Conservation (phyloP, 2,797 vertebrate species). For the Onychomys leucogaster region DNA sequence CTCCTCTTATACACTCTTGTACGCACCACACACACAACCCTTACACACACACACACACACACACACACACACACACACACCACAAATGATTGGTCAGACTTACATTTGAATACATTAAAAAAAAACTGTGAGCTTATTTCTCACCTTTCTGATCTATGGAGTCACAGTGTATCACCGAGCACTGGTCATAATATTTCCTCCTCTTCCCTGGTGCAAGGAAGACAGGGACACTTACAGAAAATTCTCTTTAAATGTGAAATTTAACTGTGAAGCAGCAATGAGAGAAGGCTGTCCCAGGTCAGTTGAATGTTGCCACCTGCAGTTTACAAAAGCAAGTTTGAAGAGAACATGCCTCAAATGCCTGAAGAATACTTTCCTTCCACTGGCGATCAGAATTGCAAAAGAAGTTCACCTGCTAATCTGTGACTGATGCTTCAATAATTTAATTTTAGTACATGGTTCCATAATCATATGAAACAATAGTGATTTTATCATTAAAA, state of each 20-base stretch:
- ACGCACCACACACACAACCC: not conserved
- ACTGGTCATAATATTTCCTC: not conserved
- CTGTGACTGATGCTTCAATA: constrained; percentile 6
- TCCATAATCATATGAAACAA: not conserved
- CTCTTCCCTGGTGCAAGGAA: not conserved
- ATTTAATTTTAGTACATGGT: constrained; percentile 35
- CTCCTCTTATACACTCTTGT: not conserved
- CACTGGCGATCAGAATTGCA: not conserved
- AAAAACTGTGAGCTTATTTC: not conserved
- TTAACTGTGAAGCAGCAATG: not conserved
- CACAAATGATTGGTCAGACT: not conserved
- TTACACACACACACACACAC: not conserved
- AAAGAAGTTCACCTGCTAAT: not conserved
- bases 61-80: not conserved
- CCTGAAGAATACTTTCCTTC: not conserved
- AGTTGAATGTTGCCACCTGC: not conserved
- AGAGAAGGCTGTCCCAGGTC: not conserved
- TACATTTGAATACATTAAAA: not conserved
- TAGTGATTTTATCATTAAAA: constrained; percentile 16
- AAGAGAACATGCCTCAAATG: not conserved
- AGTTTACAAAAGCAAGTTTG: not conserved
- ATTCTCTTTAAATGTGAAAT: not conserved
- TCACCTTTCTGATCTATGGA: not conserved
- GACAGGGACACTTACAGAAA: not conserved
- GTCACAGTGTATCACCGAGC: not conserved